Conservation (phyloP, 2,797 vertebrate genomes). For the Tiaroga cobitis region DNA sequence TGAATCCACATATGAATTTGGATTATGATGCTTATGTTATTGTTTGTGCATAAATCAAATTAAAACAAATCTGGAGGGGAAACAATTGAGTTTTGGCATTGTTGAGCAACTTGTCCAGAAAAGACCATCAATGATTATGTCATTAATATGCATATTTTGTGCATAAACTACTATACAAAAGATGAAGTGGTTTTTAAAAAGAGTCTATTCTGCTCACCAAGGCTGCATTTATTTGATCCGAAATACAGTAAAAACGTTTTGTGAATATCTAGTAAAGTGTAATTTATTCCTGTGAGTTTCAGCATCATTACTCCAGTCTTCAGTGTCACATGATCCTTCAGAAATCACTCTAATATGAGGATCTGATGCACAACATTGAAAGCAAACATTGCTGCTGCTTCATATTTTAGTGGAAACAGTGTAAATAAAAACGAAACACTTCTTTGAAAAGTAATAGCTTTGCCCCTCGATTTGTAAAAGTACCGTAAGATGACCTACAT, state of each 20-base stretch:
- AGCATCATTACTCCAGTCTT: background rate
- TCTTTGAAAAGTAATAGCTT: slow-evolving; percentile 14
- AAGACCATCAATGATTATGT: background rate
- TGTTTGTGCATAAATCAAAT: slow-evolving; percentile 27
- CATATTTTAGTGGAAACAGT: background rate
- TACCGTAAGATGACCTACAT: slow-evolving; percentile 5
- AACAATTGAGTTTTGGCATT: background rate
- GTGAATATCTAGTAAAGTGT: background rate
- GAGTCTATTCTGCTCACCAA: background rate
- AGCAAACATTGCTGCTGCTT: background rate
- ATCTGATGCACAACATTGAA: background rate
- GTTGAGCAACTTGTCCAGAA: background rate
- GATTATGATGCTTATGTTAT: slow-evolving; percentile 24
- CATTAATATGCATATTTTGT: background rate
- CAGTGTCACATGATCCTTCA: background rate
- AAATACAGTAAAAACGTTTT: background rate
- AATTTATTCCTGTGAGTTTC: background rate
- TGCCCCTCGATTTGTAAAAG: slow-evolving; percentile 8
- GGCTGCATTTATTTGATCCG: background rate
- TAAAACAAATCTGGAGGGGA: slow-evolving; percentile 16
- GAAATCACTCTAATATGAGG: background rate
- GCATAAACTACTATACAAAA: background rate
- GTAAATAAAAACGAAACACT: background rate
- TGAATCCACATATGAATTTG: slow-evolving; percentile 27
- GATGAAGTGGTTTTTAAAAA: no score